Evolutionary conservation across 2,113 vertebrate genomes (phyloP), one percentile per base, ranked within the genome.

Genomic region (Melospiza melodia): DNA sequence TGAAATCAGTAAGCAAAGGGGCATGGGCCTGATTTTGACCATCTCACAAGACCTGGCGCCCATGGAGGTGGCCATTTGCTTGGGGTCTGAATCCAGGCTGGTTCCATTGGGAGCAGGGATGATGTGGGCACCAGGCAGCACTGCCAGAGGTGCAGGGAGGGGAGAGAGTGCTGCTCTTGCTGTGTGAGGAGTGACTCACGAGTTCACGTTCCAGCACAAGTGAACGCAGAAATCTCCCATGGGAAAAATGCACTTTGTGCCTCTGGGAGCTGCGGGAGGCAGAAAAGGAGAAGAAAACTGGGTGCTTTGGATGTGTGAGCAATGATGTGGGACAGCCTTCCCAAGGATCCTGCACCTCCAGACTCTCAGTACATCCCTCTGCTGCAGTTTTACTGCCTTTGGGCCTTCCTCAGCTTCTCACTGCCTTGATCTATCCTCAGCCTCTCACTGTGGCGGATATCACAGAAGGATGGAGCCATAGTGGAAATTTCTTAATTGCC

Each of bases 91-190:
- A 41, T 41, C 19, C 58, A 28, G 71, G 48, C 31, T 31, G 43
- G 25, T 11, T 41, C 54, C 16, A 1, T 1, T n/a, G 37, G 21
- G 83, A 31, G 37, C 25, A 58, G 43, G 31, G 28, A 8, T 55
- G 68, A 3, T 49, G 81, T 0, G 2, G 43, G 28, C 0, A 19
- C 7, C 17, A 25, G 62, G 41, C 51, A 57, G 17, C 0, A 0
- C 41, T 74, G 55, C 30, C 51, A 55, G 61, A 3, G 2, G 25
- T 35, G 48, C 43, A 12, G 46, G 1, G 3, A 49, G 44, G 44
- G 41, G 54, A 76, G 52, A 55, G 44, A 6, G 44, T 2, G 2
- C 33, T 33, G 59, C 1, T 2, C 23, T 35, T 15, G 14, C 65
- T 48, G 33, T 4, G 1, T 7, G 41, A 24, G 33, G 27, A 54